Evolutionary conservation across 1,140 invertebrate species (phyloP), one percentile per base, ranked within the genome.

Genomic region (Diorhabda carinulata): DNA sequence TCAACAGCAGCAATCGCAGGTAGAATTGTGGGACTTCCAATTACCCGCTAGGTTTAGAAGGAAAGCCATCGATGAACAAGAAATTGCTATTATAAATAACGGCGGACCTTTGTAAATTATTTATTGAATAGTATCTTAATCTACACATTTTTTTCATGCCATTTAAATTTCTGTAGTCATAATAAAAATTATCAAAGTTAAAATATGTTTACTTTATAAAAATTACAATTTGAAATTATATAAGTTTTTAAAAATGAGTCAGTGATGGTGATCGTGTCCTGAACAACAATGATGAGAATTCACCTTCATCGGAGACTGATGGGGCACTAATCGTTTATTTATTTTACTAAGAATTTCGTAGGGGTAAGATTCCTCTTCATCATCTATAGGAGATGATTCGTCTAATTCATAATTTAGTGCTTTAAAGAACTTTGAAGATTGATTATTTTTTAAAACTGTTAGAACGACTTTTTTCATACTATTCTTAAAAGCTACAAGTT

Each of bases 391-490:
- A n/a, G 84, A 85, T 0, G 82, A 82, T 70, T 85, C 84, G 68
- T 86, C 85, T 47, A 82, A 70, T 61, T 71, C 77, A 73, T 83
- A 86, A 61, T 88, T 89, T 58, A 91, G 81, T 10, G 84, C 84
- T 75, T 87, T 86, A 78, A 92, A 95, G 78, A 95, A 95, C 42
- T 86, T 80, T 2, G 88, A 90, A 56, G 84, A 81, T 25, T 82
- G 79, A 82, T 95, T 94, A 71, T 91, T 86, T 78, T 91, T 92
- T 9, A 94, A 87, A 43, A 92, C 88, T 5, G 93, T 95, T n/a
- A 95, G 79, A 71, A 94, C 86, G 45, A 95, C 86, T 85, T 93
- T 93, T 73, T 87, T 85, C 87, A 95, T 87, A 64, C 88, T 83
- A 78, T 88, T 89, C 64, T 86, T 86, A 67, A 85, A 86, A 7